Base-by-base conservation (phyloP, 2,888 invertebrate species). In the Thymelicus lineola region DNA sequence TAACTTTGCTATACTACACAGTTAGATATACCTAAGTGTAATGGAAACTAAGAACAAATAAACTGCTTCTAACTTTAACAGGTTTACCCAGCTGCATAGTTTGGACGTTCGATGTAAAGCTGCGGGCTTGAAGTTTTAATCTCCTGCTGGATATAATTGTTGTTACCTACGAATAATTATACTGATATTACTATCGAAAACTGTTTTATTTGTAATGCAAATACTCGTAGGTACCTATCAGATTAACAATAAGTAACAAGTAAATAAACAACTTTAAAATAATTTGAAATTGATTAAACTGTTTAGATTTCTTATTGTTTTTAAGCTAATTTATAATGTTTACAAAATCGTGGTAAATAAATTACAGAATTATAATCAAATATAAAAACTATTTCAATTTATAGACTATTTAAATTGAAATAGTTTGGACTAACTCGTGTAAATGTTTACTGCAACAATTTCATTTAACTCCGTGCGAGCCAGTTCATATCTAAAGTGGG, bases 401-500 rank as follows among this genome's bases (percentile, higher is more conserved):
- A n/a, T n/a, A n/a, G n/a, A n/a, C n/a, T n/a, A 57, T 12, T 28
- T 10, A 55, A n/a, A 28, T 14, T 9, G 2, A 55, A 28, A 55
- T 55, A 55, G 14, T 14, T 55, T 28, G 55, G 14, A n/a, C 10
- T 53, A 35, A 55, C 7, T 53, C 10, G 10, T 10, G 35, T 35
- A 6, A 20, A 28, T 55, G 14, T 55, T 28, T 10, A 7, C 28
- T 55, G 14, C 28, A 55, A 35, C 28, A 55, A 55, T 55, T 55
- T 35, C 55, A 55, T 55, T 55, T 28, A 55, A 17, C 35, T 35
- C 17, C 7, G 66, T 50, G 28, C 68, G 57, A 15, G 53, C 36
- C 48, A 55, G 68, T 68, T 68, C 36, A 62, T 68, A 68, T 68
- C 68, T 68, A 68, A 68, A 68, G 68, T 68, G 57, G 36, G 61